phyloP scores from a whole-genome alignment of 2,888 invertebrate genomes.

The Sussaba pulchella region DNA sequence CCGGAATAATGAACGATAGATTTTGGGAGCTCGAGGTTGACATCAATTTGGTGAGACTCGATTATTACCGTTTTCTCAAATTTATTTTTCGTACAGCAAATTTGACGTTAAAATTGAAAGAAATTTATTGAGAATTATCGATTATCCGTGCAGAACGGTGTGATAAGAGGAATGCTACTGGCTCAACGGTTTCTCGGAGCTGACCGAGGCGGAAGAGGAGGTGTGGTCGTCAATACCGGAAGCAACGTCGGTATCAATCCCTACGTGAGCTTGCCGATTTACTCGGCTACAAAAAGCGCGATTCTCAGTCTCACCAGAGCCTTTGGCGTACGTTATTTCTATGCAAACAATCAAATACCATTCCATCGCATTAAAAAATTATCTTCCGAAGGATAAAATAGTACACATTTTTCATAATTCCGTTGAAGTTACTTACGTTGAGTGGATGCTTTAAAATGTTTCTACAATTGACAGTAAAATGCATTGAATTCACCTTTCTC shows the following conservation, averaged over 20 bases:
- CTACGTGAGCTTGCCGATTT: slow-evolving; percentile 90
- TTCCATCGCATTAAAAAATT: too few relatives aligned
- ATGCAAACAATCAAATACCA: neutral
- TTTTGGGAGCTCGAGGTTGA: slow-evolving; percentile 92
- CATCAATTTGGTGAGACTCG: slow-evolving; percentile 89
- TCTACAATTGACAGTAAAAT: too few relatives aligned
- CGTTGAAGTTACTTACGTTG: neutral
- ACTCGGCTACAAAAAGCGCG: slow-evolving; percentile 92
- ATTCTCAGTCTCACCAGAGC: slow-evolving; percentile 90
- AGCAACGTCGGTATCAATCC: slow-evolving; percentile 90
- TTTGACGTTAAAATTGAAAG: neutral
- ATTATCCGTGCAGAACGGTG: slow-evolving; percentile 87
- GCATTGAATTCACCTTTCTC: too few relatives aligned
- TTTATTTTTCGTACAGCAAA: neutral
- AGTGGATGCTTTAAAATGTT: too few relatives aligned
- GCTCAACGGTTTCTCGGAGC: slow-evolving; percentile 91
- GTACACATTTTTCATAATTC: too few relatives aligned
- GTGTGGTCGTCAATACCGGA: slow-evolving; percentile 91
- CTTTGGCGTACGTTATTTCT: slow-evolving; percentile 87
- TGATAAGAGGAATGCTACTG: slow-evolving; percentile 90
- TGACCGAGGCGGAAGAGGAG: slow-evolving; percentile 91
- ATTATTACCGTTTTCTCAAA: neutral
- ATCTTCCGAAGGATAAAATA: too few relatives aligned
- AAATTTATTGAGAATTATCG: neutral
- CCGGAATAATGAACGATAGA: slow-evolving; percentile 91